Percentiles rank a stretch among this genome's conserved stretches.
These are phyloP conservation scores for Drosophila anomalata DNA, from an alignment of 2,888 invertebrate species.

Conservation along the genomic window DNA sequence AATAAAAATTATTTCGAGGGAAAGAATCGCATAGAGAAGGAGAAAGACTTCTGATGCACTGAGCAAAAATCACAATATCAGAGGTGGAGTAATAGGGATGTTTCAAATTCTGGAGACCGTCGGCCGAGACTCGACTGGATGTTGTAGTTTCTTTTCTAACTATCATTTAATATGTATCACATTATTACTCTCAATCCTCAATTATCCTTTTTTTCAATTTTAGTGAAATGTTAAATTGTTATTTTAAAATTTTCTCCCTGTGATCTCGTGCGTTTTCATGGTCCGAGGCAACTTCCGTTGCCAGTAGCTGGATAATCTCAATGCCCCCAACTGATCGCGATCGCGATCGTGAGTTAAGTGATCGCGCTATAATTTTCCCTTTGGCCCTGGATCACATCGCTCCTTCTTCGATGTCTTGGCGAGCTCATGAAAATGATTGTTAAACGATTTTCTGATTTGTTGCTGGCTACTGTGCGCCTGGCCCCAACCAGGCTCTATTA, in stretches of 20 bases:
- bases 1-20: conserved; percentile 81
- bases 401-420: conserved; percentile 2
- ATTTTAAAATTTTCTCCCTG: not conserved
- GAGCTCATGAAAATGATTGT: conserved; percentile 77
- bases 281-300: conserved; percentile 72
- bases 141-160: no score
- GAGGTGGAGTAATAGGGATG: no score
- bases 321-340: conserved; percentile 82
- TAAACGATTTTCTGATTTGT: conserved; percentile 80
- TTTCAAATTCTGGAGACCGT: no score
- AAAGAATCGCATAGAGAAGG: conserved; percentile 24
- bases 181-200: no score
- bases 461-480: conserved; percentile 72
- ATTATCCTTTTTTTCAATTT: no score
- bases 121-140: no score
- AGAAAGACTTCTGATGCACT: conserved; percentile 19
- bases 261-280: conserved; percentile 63
- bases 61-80: not conserved
- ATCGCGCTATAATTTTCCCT: conserved; percentile 84
- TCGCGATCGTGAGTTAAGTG: conserved; percentile 84
- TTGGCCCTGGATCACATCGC: conserved; percentile 40
- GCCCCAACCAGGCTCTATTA: conserved; percentile 56
- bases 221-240: not conserved
- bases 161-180: no score
- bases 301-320: conserved; percentile 80